These are phyloP conservation scores for Spea hammondii DNA, from an alignment of 2,797 vertebrate species.

Conservation along the genomic window DNA sequence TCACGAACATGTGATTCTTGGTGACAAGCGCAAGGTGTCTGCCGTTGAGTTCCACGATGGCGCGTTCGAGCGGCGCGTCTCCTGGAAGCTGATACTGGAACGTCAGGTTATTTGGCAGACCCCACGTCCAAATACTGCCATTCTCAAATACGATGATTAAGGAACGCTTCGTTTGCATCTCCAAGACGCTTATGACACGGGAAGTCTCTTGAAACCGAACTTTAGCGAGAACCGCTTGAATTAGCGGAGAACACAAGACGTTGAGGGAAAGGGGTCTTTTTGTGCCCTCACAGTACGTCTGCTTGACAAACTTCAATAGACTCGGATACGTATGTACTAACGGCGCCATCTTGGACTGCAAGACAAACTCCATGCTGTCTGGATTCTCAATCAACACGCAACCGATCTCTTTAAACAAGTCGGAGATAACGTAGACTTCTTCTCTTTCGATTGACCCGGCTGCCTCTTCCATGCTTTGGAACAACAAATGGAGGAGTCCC, in stretches of 20 bases:
- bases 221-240: conserved; percentile 52
- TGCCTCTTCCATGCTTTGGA: conserved; percentile 62
- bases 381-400: conserved; percentile 64
- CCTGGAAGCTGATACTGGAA: conserved; percentile 55
- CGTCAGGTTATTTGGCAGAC: conserved; percentile 48
- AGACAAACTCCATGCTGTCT: conserved; percentile 59
- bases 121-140: conserved; percentile 69
- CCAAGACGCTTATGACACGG: conserved; percentile 53
- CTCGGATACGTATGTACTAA: conserved; percentile 63
- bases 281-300: conserved; percentile 55
- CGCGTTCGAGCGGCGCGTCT: conserved; percentile 61
- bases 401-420: conserved; percentile 60
- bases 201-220: conserved; percentile 43
- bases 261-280: conserved; percentile 56
- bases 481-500: conserved; percentile 61
- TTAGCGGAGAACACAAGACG: conserved; percentile 60
- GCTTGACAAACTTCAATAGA: conserved; percentile 58
- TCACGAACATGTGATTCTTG: conserved; percentile 59
- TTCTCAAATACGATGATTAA: conserved; percentile 57
- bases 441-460: conserved; percentile 53
- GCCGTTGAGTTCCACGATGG: conserved; percentile 57
- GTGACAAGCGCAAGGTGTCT: conserved; percentile 65
- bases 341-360: conserved; percentile 69
- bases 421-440: conserved; percentile 64
- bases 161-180: conserved; percentile 49